Evolutionary conservation across 2,797 vertebrate genomes (phyloP), one percentile per base, ranked within the genome.

Genomic region (Acanthopagrus latus): DNA sequence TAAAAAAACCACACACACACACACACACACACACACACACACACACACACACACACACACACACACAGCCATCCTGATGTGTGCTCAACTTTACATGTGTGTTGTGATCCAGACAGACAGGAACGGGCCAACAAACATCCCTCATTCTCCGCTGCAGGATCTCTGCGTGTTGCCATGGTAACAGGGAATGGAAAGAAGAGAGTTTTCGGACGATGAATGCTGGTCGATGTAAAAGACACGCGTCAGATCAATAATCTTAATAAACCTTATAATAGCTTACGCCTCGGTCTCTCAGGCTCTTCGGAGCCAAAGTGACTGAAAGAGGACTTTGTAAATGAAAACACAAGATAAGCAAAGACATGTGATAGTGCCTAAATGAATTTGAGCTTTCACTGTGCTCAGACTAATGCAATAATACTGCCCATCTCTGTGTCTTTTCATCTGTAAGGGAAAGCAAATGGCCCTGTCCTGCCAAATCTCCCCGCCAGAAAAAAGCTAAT

Each of bases 111-210:
- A 44, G 14, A 43, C 44, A 41, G 58, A 60, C 57, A 25, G 50
- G 33, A 21, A 65, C 66, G 54, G 10, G 54, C 47, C 41, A 41
- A 21, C 23, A 2, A n/a, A 25, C 74, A 66, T 59, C 69, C 38
- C 57, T 68, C 41, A 47, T 29, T 52, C 60, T 78, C 25, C 48
- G 1, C 38, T 44, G 58, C 38, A 41, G 47, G 55, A 59, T 27
- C 17, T 58, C 50, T 47, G 17, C 20, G 0, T 65, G 89, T 92
- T 91, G 64, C 88, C 83, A 87, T 90, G 81, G 89, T 70, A 93
- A 91, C 89, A 14, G 21, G 10, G 20, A 48, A 58, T 59, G 44
- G 71, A 68, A 82, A 55, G 48, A 55, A 66, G 21, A 1, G 10
- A 33, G 50, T 33, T 55, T 20, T 43, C 74, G 25, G 72, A 76